Base-by-base conservation (phyloP, 2,888 invertebrate genomes). In the Lasius platythorax region DNA sequence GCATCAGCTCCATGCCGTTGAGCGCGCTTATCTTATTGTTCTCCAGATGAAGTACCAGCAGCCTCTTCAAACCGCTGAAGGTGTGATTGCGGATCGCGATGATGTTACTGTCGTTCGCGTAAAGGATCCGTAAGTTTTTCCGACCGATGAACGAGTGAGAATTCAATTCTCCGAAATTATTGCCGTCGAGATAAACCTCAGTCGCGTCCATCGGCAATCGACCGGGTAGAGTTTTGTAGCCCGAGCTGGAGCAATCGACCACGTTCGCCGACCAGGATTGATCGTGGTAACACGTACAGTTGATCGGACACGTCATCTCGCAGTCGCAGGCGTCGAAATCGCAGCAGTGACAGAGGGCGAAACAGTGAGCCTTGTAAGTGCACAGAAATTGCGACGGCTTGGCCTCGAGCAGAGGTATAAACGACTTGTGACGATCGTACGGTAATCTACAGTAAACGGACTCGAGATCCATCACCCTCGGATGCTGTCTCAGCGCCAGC, bases 301-400 rank as follows among this genome's bases (percentile, higher is more conserved):
- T 98, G 67, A 96, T 96, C 70, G 99, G 99, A 95, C 99, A 99
- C 90, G 98, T 98, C 98, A 99, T 99, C 96, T 99, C 98, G 96
- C 99, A 99, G 95, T 99, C 99, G 96, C 99, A 99, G 76, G 98
- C 98, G 95, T 98, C 99, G 95, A 98, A 99, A 95, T 99, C 98
- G 95, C 99, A 99, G 96, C 99, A 99, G 94, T 98, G 98, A 94
- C 99, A 99, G 87, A 98, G 96, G 18, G 99, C 98, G 95, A 98
- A 99, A 95, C 99, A 99, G 95, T 99, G 98, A 61, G 98, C 97
- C 95, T 97, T 97, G 95, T 99, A 99, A 87, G 97, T 97, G 96
- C 99, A 99, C 92, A 99, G 96, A 95, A 99, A 99, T 95, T 98
- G 98, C 76, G 98, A 97, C 0, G 98, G 97, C 94, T 98, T 97